Evolutionary conservation across 2,888 invertebrate genomes (phyloP).

Genomic region (Byasa hedistus): DNA sequence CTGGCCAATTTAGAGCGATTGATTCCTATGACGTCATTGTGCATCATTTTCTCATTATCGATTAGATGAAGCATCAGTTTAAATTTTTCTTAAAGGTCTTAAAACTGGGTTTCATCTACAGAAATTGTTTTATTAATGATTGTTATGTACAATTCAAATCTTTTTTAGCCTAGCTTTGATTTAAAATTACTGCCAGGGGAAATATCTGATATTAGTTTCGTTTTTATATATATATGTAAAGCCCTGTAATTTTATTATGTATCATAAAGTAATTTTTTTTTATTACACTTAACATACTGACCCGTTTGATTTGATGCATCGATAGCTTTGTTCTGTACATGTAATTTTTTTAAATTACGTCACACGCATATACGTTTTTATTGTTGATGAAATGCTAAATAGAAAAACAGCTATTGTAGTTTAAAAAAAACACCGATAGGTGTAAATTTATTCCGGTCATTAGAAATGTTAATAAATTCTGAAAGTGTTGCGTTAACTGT

Average conservation of each 20-base stretch:
- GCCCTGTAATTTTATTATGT: too few species aligned
- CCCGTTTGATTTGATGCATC: slow-evolving; percentile 15
- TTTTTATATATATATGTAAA: too few species aligned
- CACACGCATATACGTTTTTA: neutral
- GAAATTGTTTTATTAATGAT: neutral
- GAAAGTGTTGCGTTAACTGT: neutral
- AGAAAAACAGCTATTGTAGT: neutral
- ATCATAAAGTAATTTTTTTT: too few species aligned
- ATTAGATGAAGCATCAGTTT: neutral
- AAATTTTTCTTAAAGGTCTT: neutral
- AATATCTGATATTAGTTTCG: neutral
- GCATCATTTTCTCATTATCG: slow-evolving; percentile 1
- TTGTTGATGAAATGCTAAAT: neutral
- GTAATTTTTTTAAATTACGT: slow-evolving; percentile 20
- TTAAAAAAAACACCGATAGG: neutral
- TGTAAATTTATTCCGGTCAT: neutral
- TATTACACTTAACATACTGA: slow-evolving; percentile 18
- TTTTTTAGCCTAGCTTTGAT: neutral
- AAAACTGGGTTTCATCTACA: neutral
- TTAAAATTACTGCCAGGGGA: neutral
- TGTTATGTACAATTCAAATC: neutral
- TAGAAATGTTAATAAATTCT: neutral
- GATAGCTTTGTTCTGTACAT: slow-evolving; percentile 16
- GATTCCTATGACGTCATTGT: slow-evolving; percentile 1
- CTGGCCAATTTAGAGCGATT: neutral